A percentile compares a stretch with the other conserved stretches of the same genome.
Evolutionary conservation across 2,113 vertebrate genomes (phyloP).

Genomic region (Brevimyrus niger): DNA sequence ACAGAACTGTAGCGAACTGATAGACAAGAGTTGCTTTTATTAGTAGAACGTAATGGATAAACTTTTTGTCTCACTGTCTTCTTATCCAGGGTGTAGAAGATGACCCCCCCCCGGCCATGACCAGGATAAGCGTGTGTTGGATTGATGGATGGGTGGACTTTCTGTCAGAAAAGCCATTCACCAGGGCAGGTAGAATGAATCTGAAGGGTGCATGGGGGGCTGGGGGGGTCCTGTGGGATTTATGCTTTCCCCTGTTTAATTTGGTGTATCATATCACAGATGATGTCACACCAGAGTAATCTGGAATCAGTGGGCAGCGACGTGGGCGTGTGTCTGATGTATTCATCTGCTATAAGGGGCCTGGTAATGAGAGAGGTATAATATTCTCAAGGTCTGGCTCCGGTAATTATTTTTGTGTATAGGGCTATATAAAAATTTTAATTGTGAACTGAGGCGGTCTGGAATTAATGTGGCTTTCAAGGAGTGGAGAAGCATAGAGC

Average conservation of each 20-base stretch:
- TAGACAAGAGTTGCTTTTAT: neutral
- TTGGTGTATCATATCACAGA: conserved; percentile 45
- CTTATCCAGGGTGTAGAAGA: neutral
- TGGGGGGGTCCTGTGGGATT: conserved; percentile 28
- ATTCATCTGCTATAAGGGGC: neutral
- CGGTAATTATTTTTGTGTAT: conserved; percentile 42
- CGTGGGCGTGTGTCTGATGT: conserved; percentile 22
- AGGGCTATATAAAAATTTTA: conserved; percentile 30
- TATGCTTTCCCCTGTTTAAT: conserved; percentile 46
- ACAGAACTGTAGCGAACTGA: neutral
- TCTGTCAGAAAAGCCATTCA: neutral
- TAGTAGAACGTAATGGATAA: neutral
- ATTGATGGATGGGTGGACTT: neutral
- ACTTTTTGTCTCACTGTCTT: neutral
- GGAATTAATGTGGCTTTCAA: conserved; percentile 33
- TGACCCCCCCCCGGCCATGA: neutral
- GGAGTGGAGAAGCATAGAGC: neutral
- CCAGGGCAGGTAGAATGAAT: neutral
- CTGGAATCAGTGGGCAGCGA: conserved; percentile 36
- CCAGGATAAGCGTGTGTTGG: neutral
- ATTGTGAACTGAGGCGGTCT: conserved; percentile 27
- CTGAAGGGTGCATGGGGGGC: neutral
- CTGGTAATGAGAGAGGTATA: neutral
- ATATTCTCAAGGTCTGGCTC: conserved; percentile 35
- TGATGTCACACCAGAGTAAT: conserved; percentile 46